These are phyloP conservation scores for Tetranychus truncatus DNA, from an alignment of 2,888 invertebrate genomes.

Conservation along the genomic window DNA sequence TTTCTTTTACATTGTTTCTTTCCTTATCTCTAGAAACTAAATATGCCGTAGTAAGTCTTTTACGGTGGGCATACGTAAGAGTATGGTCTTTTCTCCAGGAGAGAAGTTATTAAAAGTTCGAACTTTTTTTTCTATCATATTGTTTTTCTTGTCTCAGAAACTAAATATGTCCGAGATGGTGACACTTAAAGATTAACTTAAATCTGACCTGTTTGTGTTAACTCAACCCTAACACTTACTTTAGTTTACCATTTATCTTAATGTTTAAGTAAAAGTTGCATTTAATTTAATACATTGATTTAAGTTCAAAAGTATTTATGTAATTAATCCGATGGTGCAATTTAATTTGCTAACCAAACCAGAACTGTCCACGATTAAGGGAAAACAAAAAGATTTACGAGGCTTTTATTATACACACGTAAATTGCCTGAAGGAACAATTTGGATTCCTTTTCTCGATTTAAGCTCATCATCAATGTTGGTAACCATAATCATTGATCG, in stretches of 20 bases:
- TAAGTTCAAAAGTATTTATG: background rate
- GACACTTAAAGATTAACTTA: too few species aligned
- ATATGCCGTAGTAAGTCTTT: too few species aligned
- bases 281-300: background rate
- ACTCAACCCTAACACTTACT: too few species aligned
- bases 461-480: background rate
- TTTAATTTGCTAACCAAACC: background rate
- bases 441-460: background rate
- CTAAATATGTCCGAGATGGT: too few species aligned
- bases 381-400: background rate
- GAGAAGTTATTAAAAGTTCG: too few species aligned
- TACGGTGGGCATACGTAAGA: too few species aligned
- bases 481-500: background rate
- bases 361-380: background rate
- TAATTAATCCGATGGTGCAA: background rate
- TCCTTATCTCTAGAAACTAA: too few species aligned
- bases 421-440: background rate
- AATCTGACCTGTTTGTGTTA: too few species aligned
- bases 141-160: too few species aligned
- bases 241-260: background rate
- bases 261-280: background rate
- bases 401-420: background rate
- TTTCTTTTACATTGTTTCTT: too few species aligned
- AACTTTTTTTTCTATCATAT: too few species aligned
- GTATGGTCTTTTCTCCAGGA: too few species aligned